phyloP scores from a whole-genome alignment of 2,888 invertebrate genomes.

The Pyralis farinalis region DNA sequence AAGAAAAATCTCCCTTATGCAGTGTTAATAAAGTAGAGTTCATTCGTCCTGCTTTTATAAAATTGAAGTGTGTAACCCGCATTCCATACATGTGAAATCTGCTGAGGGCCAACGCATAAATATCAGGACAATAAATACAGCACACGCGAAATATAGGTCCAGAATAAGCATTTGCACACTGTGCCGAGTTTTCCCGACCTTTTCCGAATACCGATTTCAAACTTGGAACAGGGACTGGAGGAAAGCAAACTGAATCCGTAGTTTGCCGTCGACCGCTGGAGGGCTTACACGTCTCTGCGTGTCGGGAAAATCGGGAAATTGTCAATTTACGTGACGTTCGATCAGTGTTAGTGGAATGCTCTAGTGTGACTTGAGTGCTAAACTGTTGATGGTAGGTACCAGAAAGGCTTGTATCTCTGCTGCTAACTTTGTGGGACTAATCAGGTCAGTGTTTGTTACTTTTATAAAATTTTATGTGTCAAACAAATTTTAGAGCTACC shows the following conservation, averaged over 20 bases:
- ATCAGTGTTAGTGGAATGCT: constrained; percentile 42
- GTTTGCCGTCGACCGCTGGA: constrained; percentile 40
- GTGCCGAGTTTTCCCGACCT: constrained; percentile 27
- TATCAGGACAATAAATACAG: constrained; percentile 30
- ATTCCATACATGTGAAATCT: too few relatives aligned
- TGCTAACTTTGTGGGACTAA: constrained; percentile 13
- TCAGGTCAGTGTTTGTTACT: constrained; percentile 15
- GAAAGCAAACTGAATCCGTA: constrained; percentile 36
- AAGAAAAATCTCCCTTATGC: too few relatives aligned
- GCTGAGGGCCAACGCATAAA: constrained; percentile 18
- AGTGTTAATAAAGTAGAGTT: too few relatives aligned
- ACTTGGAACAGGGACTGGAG: constrained; percentile 34
- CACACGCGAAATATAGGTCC: constrained; percentile 26
- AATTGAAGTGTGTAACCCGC: too few relatives aligned
- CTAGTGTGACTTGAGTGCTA: constrained; percentile 37
- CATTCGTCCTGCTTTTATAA: too few relatives aligned
- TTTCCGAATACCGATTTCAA: constrained; percentile 38
- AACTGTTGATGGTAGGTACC: constrained; percentile 24
- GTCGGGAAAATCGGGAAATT: constrained; percentile 2
- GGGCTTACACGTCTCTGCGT: constrained; percentile 28
- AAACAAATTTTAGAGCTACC: too few relatives aligned
- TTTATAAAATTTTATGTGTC: not conserved
- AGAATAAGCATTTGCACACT: constrained; percentile 33
- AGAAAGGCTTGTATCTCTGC: constrained; percentile 14
- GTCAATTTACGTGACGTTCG: constrained; percentile 24